A percentile compares a stretch with the other conserved stretches of the same genome.
phyloP scores from a whole-genome alignment of 2,113 vertebrate genomes.

The Hippopotamus amphibius region DNA sequence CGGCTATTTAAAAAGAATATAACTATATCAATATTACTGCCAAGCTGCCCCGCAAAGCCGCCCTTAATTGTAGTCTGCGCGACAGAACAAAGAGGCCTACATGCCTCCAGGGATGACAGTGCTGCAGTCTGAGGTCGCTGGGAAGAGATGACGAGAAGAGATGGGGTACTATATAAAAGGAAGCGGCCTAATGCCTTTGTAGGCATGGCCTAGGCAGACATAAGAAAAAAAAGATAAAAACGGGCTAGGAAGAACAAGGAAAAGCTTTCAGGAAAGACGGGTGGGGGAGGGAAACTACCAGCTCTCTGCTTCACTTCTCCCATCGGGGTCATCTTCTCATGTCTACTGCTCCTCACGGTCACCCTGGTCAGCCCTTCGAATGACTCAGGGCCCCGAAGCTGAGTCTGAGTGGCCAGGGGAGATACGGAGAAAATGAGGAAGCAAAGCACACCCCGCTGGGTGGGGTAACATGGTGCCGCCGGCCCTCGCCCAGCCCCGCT shows the following conservation, averaged over 20 bases:
- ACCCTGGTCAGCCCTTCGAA: no score
- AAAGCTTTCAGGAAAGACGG: not conserved
- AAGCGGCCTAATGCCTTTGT: not conserved
- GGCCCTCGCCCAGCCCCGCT: not conserved
- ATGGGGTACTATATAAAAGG: fast-evolving
- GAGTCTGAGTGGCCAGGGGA: fast-evolving
- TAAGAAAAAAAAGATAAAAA: not conserved
- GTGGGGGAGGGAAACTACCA: fast-evolving
- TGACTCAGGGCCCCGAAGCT: not conserved
- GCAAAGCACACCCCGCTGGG: not conserved
- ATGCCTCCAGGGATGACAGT: not conserved
- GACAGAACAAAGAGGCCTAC: conserved; percentile 67
- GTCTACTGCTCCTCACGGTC: no score
- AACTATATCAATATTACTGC: not conserved
- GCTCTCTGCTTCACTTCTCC: not conserved
- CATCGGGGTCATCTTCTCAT: not conserved
- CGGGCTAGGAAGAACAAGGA: not conserved
- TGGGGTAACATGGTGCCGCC: not conserved
- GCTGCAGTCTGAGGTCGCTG: conserved; percentile 35
- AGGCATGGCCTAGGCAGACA: not conserved
- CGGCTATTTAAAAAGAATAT: not conserved
- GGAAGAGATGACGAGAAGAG: not conserved
- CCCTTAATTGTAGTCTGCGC: not conserved
- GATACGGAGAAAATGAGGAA: fast-evolving
- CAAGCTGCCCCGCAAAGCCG: not conserved